Conservation (phyloP, 2,888 invertebrate genomes). For the Cerceris ruficornis region DNA sequence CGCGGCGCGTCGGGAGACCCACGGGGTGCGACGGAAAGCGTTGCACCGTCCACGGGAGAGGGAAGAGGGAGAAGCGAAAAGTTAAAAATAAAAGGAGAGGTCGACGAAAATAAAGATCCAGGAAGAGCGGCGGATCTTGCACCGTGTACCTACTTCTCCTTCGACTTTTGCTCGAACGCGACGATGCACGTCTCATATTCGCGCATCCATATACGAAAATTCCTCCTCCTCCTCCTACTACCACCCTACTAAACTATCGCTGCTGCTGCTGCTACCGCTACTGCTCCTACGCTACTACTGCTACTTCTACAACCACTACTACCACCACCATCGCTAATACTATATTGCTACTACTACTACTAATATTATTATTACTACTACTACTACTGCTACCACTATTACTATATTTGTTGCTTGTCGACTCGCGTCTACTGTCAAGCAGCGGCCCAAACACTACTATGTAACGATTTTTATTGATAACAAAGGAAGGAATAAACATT, state of each 20-base stretch:
- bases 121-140: no score
- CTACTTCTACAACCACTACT: slow-evolving; percentile 35
- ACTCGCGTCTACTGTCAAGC: slow-evolving; percentile 67
- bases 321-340: slow-evolving; percentile 55
- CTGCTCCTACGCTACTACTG: not conserved
- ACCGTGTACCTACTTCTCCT: not conserved
- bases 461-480: slow-evolving; percentile 80
- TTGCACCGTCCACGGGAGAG: not conserved
- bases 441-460: slow-evolving; percentile 74
- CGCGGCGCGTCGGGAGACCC: no score
- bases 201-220: no score
- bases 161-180: no score
- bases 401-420: slow-evolving; percentile 72
- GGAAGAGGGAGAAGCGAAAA: not conserved
- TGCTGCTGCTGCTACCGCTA: no score
- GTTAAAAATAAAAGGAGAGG: not conserved
- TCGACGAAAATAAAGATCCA: not conserved
- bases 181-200: no score
- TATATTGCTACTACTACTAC: slow-evolving; percentile 4
- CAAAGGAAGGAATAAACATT: slow-evolving; percentile 74
- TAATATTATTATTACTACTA: slow-evolving; percentile 64
- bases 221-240: no score
- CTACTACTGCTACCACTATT: slow-evolving; percentile 69
- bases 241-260: no score
- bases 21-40: no score